phyloP scores from a whole-genome alignment of 35 echinoderm and acorn worm species.

The Strongylocentrotus purpuratus region DNA sequence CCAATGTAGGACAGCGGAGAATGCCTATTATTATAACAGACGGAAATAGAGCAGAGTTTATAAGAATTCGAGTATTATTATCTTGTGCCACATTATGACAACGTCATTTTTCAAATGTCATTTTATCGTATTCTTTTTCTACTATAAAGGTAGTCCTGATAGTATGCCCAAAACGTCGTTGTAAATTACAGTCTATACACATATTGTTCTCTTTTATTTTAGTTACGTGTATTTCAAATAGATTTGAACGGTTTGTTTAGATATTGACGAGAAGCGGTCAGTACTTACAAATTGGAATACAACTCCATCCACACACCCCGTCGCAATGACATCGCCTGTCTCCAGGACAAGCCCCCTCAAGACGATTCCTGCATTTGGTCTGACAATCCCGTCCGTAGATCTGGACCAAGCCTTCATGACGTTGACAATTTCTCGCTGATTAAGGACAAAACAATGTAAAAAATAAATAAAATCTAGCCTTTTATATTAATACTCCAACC shows the following conservation, averaged over 20 bases:
- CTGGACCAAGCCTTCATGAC: neutral
- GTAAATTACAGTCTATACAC: neutral
- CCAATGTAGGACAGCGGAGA: no score
- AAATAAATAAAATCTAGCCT: neutral
- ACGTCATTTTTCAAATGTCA: neutral
- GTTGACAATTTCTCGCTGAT: neutral
- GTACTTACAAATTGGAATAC: neutral
- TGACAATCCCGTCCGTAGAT: neutral
- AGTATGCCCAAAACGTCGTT: neutral
- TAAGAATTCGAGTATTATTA: no score
- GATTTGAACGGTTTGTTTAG: neutral
- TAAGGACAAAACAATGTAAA: neutral
- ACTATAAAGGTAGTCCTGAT: neutral
- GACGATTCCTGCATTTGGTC: neutral
- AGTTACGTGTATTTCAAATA: neutral
- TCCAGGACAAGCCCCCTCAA: neutral
- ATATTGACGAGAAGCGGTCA: neutral
- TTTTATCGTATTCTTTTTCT: neutral
- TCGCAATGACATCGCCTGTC: neutral
- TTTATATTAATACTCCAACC: no score
- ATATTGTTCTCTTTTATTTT: neutral
- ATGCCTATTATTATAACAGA: no score
- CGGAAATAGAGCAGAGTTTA: no score
- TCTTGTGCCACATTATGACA: no score
- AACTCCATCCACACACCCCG: neutral